A percentile compares a stretch with the other conserved stretches of the same genome.
Conservation (phyloP, 2,888 invertebrate species). For the Cantharis flavilabris region DNA sequence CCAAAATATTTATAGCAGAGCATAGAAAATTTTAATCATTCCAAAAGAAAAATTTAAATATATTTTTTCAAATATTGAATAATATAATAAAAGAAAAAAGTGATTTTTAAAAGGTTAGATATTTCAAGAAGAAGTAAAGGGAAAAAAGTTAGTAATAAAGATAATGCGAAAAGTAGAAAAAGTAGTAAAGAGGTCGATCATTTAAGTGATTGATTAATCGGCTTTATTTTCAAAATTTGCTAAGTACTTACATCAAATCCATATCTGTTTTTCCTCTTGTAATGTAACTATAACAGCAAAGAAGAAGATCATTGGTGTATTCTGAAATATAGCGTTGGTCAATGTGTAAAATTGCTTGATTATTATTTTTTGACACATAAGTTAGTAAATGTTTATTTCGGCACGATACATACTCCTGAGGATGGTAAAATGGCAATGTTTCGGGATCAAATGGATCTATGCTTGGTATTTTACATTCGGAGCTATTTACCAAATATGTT, state of each 20-base stretch:
- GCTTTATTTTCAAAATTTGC: background rate
- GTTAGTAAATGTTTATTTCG: slow-evolving; percentile 33
- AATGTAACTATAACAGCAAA: slow-evolving; percentile 46
- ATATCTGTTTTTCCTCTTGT: slow-evolving; percentile 40
- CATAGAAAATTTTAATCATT: background rate
- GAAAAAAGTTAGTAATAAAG: too few species aligned
- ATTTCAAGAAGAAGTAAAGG: too few species aligned
- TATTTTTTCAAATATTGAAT: too few species aligned
- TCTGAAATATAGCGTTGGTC: slow-evolving; percentile 28
- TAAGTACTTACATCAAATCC: slow-evolving; percentile 40
- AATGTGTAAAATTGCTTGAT: slow-evolving; percentile 36
- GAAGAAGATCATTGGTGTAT: slow-evolving; percentile 31
- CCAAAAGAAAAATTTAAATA: too few species aligned
- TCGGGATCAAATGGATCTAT: slow-evolving; percentile 40
- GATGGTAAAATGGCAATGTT: slow-evolving; percentile 35
- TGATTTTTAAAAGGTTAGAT: too few species aligned
- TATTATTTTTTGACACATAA: slow-evolving; percentile 34
- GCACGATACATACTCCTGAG: slow-evolving; percentile 38
- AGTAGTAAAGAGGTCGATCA: too few species aligned
- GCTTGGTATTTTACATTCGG: slow-evolving; percentile 40
- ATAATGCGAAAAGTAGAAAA: too few species aligned
- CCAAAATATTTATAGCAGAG: background rate
- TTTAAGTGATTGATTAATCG: too few species aligned
- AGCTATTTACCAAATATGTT: slow-evolving; percentile 37
- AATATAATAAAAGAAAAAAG: too few species aligned